These are phyloP conservation scores for Pantherophis alleghaniensis DNA, from an alignment of 2,797 vertebrate species.

Conservation along the genomic window DNA sequence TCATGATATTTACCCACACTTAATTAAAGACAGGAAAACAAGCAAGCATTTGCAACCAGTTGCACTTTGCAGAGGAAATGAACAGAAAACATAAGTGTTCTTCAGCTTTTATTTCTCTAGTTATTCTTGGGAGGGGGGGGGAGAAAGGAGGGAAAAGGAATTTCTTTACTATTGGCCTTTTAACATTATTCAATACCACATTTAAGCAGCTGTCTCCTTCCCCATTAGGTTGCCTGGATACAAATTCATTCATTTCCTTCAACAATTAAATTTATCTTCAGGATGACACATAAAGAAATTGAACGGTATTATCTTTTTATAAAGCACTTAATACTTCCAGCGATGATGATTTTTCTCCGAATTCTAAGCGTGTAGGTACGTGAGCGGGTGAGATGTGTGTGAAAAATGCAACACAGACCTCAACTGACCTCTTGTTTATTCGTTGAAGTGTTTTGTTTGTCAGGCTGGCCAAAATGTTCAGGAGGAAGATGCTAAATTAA, in stretches of 20 bases:
- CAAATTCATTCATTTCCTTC: conserved; percentile 1
- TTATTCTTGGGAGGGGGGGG: not conserved
- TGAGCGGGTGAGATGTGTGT: not conserved
- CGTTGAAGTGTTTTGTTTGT: not conserved
- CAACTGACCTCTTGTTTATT: not conserved
- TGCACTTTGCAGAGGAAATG: not conserved
- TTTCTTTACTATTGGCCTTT: not conserved
- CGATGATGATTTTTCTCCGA: not conserved
- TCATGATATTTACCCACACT: not conserved
- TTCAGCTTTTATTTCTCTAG: not conserved
- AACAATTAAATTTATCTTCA: not conserved
- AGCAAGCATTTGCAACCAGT: not conserved
- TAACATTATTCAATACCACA: not conserved
- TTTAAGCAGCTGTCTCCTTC: not conserved
- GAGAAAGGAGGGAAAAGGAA: not conserved
- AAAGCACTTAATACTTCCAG: not conserved
- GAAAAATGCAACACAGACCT: not conserved
- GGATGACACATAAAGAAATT: not conserved
- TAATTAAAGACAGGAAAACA: not conserved
- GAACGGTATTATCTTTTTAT: not conserved
- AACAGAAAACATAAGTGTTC: not conserved
- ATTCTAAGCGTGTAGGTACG: not conserved
- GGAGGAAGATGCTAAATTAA: not conserved
- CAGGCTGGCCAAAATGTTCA: not conserved
- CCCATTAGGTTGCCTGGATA: not conserved